A percentile compares a stretch with the other conserved stretches of the same genome.
Conservation (phyloP, 2,888 invertebrate species). For the Tachina fera region DNA sequence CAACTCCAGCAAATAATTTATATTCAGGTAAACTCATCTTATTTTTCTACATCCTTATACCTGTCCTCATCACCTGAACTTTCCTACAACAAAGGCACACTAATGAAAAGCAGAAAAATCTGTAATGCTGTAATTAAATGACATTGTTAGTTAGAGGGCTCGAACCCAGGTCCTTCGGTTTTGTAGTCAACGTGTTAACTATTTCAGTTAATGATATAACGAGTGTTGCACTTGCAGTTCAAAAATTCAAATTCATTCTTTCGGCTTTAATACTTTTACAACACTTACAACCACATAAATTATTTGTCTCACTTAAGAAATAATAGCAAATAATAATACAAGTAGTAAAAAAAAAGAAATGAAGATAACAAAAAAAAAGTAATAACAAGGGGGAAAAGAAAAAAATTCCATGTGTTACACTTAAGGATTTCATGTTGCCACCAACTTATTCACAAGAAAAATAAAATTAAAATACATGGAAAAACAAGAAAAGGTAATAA, state of each 20-base stretch:
- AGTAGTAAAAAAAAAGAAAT: neutral
- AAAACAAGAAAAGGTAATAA: neutral
- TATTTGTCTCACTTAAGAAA: slow-evolving; percentile 53
- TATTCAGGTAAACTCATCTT: no score
- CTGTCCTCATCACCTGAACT: no score
- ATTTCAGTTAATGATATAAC: no score
- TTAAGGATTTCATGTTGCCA: slow-evolving; percentile 40
- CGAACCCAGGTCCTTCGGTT: no score
- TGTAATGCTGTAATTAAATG: no score
- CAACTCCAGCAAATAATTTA: no score
- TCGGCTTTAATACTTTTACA: neutral
- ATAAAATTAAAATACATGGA: slow-evolving; percentile 18
- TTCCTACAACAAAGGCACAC: no score
- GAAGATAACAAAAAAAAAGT: neutral
- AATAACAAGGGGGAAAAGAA: neutral
- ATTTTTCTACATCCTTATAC: no score
- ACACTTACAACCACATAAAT: slow-evolving; percentile 45
- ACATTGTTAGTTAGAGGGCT: no score
- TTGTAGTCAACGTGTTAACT: no score
- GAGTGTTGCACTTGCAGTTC: no score
- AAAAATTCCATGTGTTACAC: slow-evolving; percentile 49
- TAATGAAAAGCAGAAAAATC: no score
- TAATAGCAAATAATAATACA: neutral
- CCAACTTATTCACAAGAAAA: slow-evolving; percentile 18
- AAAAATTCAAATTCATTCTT: neutral